Evolutionary conservation across 2,797 vertebrate genomes (phyloP), one percentile per base, ranked within the genome.

Genomic region (Anguilla anguilla): DNA sequence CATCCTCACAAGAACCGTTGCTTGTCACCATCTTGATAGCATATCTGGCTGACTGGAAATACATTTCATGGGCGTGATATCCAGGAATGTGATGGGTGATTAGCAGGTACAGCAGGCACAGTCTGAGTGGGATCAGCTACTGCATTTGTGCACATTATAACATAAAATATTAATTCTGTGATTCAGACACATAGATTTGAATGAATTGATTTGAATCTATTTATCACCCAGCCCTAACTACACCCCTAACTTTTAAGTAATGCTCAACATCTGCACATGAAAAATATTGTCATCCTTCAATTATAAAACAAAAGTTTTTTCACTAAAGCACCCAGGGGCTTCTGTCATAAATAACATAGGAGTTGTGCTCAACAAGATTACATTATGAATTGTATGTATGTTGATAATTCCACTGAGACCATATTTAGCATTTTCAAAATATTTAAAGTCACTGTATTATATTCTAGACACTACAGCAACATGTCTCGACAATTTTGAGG

Each of bases 321-420:
- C 31, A 43, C 17, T 81, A 39, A 83, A 55, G 85, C 22, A 3
- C 69, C n/a, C 69, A 31, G 85, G 51, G 74, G 53, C 57, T 86
- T 79, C 39, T 51, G 15, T 77, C 22, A 35, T 11, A 69, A 87
- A 67, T 53, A 69, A 61, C 46, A 61, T 15, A 43, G 59, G 86
- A 46, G 59, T 35, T 3, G 28, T 61, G 39, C 53, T 81, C 13
- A 77, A 7, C 13, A 17, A 77, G 13, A 43, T 22, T 77, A 4
- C 35, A 43, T 77, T 77, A 77, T 43, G 22, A 72, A 31, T 25
- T 17, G 55, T 43, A 81, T 15, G 82, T 55, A 22, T 82, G 57
- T 49, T 77, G 55, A 81, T 61, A 31, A 79, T 57, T 31, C 57
- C 86, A 86, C 55, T 53, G 72, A 81, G 35, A 86, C 31, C 67